Evolutionary conservation across 1,140 invertebrate species (phyloP).

Genomic region (Cydia splendana): DNA sequence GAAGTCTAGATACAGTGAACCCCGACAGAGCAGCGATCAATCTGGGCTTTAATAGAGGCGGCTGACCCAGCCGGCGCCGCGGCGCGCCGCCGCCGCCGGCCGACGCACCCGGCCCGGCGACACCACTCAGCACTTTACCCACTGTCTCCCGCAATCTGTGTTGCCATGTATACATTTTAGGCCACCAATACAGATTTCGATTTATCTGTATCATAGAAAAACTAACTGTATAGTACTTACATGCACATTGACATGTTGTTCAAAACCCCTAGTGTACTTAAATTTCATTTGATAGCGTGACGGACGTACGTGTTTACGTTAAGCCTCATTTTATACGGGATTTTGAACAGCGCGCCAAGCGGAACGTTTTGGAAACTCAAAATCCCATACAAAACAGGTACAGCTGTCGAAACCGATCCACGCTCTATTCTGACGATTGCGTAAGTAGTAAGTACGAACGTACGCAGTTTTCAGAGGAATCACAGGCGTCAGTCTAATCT

Average conservation of each 20-base stretch:
- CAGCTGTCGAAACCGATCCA: background rate
- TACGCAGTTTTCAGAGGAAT: too few relatives aligned
- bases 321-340: too few relatives aligned
- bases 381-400: too few relatives aligned
- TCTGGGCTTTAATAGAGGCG: conserved; percentile 68
- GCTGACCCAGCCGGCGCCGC: conserved; percentile 69
- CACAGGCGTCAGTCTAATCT: too few relatives aligned
- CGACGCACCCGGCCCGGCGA: conserved; percentile 55
- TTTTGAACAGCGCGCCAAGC: too few relatives aligned
- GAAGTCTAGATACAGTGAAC: conserved; percentile 58
- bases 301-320: too few relatives aligned
- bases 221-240: too few relatives aligned
- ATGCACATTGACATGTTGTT: background rate
- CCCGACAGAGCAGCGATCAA: conserved; percentile 69
- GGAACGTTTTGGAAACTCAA: too few relatives aligned
- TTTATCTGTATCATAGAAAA: background rate
- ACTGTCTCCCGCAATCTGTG: conserved; percentile 20
- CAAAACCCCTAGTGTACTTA: too few relatives aligned
- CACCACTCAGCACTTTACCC: conserved; percentile 49
- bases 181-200: conserved; percentile 32
- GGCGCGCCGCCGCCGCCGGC: conserved; percentile 64
- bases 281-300: too few relatives aligned
- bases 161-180: conserved; percentile 33
- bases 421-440: too few relatives aligned
- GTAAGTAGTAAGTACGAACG: too few relatives aligned